These are phyloP conservation scores for Peribatodes rhomboidaria DNA, from an alignment of 2,888 invertebrate genomes.

Conservation along the genomic window DNA sequence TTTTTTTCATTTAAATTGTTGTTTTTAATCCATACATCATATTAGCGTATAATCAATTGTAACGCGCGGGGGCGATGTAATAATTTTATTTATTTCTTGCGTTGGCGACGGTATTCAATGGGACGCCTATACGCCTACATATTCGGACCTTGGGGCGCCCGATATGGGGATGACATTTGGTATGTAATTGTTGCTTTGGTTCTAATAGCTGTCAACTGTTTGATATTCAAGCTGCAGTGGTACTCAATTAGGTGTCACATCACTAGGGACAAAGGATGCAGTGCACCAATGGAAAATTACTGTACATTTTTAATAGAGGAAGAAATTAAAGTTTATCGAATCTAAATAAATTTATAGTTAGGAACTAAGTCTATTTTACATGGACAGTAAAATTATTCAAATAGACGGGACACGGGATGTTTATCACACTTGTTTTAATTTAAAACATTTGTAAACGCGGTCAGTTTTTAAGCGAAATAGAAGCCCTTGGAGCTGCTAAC, in stretches of 20 bases:
- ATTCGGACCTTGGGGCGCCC: conserved; percentile 66
- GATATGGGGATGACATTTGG: conserved; percentile 68
- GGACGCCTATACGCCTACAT: conserved; percentile 63
- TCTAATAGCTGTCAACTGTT: conserved; percentile 65
- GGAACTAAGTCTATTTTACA: no score
- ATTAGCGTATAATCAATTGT: conserved; percentile 47
- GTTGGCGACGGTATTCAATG: conserved; percentile 72
- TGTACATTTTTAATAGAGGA: not conserved
- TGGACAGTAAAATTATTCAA: no score
- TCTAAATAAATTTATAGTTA: not conserved
- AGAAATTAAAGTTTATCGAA: not conserved
- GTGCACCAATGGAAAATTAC: not conserved
- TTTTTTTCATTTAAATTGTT: conserved; percentile 31
- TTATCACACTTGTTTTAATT: no score
- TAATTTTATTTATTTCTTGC: conserved; percentile 64
- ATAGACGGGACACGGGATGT: no score
- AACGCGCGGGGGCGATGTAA: conserved; percentile 65
- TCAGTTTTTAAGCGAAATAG: no score
- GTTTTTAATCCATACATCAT: conserved; percentile 49
- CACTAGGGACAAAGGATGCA: conserved; percentile 14
- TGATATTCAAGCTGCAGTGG: conserved; percentile 42
- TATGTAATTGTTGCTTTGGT: conserved; percentile 67
- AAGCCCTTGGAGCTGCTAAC: no score
- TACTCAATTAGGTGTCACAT: conserved; percentile 26
- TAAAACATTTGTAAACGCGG: no score